phyloP scores from a whole-genome alignment of 2,888 invertebrate species.

The Lydus trimaculatus region DNA sequence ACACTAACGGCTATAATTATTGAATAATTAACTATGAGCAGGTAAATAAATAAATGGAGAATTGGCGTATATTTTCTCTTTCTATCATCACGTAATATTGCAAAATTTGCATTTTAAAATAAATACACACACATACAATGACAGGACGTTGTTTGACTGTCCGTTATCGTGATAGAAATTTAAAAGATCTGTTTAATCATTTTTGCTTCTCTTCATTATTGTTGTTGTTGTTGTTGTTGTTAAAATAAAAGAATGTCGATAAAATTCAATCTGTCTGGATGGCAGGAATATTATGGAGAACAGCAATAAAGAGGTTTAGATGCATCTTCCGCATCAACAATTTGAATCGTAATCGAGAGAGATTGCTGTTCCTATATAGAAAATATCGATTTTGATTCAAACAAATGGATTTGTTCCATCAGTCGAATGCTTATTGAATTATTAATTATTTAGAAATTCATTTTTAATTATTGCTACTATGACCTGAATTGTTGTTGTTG shows the following conservation, averaged over 20 bases:
- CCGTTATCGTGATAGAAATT: not conserved
- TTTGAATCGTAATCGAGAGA: not conserved
- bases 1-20: not conserved
- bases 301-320: not conserved
- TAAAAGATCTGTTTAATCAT: not conserved
- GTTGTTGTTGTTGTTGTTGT: not conserved
- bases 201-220: not conserved
- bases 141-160: not conserved
- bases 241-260: too few species aligned
- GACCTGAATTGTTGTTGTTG: not conserved
- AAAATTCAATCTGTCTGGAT: not conserved
- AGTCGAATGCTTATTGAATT: not conserved
- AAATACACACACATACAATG: not conserved
- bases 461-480: not conserved
- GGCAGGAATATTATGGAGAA: not conserved
- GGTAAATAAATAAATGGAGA: not conserved
- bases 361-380: not conserved
- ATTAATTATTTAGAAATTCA: not conserved
- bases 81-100: not conserved
- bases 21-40: not conserved
- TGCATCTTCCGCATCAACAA: constrained; percentile 5
- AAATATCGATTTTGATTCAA: not conserved
- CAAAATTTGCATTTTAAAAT: not conserved
- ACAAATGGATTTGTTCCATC: not conserved
- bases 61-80: not conserved